Percentiles rank a stretch among this genome's conserved stretches.
These are phyloP conservation scores for Mungos mungo DNA, from an alignment of 2,113 vertebrate species.

Conservation along the genomic window DNA sequence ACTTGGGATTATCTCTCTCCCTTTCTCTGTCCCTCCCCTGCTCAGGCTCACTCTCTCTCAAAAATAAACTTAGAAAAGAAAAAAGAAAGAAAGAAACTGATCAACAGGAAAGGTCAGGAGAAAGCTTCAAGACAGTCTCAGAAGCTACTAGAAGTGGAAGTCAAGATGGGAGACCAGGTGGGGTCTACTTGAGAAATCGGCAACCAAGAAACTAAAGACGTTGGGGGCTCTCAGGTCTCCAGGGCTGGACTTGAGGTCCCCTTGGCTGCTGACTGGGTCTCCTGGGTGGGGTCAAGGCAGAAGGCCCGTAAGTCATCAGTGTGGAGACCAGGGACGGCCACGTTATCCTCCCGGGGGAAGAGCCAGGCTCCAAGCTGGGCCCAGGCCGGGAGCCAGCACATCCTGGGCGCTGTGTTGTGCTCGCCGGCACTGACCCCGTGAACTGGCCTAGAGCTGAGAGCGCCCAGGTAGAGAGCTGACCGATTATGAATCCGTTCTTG, in stretches of 20 bases:
- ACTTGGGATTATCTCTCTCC: too few relatives aligned
- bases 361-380: background rate
- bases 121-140: background rate
- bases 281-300: background rate
- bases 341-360: background rate
- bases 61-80: too few relatives aligned
- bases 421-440: background rate
- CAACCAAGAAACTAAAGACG: too few relatives aligned
- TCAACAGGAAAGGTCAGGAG: background rate
- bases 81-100: background rate
- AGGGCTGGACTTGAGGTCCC: background rate
- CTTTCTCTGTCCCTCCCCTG: too few relatives aligned
- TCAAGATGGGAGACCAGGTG: background rate
- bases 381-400: accelerated
- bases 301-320: background rate
- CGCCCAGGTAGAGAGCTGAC: background rate
- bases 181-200: background rate
- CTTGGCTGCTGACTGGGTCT: background rate
- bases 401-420: accelerated
- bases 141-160: background rate
- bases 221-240: background rate
- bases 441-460: accelerated
- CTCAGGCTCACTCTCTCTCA: too few relatives aligned
- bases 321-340: background rate
- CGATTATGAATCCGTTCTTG: background rate